These are phyloP conservation scores for Calameuta filiformis DNA, from an alignment of 2,888 invertebrate genomes.

Conservation along the genomic window DNA sequence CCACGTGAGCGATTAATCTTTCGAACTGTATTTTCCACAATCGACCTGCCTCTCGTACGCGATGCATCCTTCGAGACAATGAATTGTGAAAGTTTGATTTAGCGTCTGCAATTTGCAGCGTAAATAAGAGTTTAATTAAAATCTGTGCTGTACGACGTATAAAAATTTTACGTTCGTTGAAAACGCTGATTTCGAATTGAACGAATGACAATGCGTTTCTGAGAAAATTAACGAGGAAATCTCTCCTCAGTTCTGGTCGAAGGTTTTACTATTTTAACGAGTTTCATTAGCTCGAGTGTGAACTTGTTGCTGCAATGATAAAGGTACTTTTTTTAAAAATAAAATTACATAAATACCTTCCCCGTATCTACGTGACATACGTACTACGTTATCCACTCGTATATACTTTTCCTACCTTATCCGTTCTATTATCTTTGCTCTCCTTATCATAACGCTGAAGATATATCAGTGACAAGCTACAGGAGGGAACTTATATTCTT, in stretches of 20 bases:
- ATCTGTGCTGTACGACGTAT: neutral
- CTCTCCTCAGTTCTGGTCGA: neutral
- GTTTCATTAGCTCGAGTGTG: neutral
- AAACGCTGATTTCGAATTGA: neutral
- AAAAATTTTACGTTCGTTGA: neutral
- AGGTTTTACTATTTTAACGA: neutral
- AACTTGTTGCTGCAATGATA: neutral
- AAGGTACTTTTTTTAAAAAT: neutral
- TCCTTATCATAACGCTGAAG: neutral
- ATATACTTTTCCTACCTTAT: neutral
- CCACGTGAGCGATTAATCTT: neutral
- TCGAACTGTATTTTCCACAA: neutral
- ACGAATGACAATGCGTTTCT: too few species aligned
- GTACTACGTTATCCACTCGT: neutral
- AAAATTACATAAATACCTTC: neutral
- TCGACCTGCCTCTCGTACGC: neutral
- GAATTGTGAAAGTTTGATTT: neutral
- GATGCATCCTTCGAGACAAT: neutral
- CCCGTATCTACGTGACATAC: neutral
- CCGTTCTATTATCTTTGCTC: neutral
- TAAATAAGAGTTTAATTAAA: neutral
- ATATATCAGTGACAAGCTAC: neutral
- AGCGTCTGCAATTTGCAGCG: neutral
- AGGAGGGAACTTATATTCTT: neutral
- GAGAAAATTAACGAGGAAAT: neutral